phyloP scores from a whole-genome alignment of 2,888 invertebrate genomes.

The Mechanitis mazaeus region DNA sequence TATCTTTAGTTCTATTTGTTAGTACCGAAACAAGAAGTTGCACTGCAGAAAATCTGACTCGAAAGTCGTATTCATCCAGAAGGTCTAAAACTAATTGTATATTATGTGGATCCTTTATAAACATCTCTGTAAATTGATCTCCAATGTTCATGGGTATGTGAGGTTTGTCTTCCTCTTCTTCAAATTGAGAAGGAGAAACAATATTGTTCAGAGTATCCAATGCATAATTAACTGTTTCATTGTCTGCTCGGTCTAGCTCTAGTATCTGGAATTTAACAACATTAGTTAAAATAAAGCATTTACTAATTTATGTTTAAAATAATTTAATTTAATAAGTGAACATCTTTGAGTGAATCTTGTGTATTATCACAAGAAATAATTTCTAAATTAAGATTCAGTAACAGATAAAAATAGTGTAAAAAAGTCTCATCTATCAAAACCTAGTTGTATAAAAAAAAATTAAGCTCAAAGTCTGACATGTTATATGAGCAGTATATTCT shows the following conservation, averaged over 20 bases:
- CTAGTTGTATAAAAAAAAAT: too few species aligned
- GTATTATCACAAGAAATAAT: too few species aligned
- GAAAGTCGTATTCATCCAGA: slow-evolving; percentile 96
- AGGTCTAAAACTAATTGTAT: slow-evolving; percentile 87
- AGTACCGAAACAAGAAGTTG: slow-evolving; percentile 92
- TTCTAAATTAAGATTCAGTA: too few species aligned
- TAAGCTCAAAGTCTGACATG: too few species aligned
- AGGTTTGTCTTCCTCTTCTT: slow-evolving; percentile 85
- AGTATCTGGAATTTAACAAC: slow-evolving; percentile 78
- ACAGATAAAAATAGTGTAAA: too few species aligned
- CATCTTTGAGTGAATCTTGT: too few species aligned
- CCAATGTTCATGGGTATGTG: slow-evolving; percentile 84
- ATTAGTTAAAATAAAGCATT: not conserved
- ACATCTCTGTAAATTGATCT: slow-evolving; percentile 97
- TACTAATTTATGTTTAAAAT: not conserved
- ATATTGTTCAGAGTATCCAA: slow-evolving; percentile 95
- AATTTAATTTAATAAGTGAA: too few species aligned
- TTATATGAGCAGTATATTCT: too few species aligned
- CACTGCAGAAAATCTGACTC: slow-evolving; percentile 93
- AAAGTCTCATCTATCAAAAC: too few species aligned
- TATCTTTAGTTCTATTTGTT: slow-evolving; percentile 88
- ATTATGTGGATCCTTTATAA: slow-evolving; percentile 92
- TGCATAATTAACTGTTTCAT: slow-evolving; percentile 94
- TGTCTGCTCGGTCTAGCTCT: slow-evolving; percentile 91
- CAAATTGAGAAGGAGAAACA: slow-evolving; percentile 86